Base-by-base conservation (phyloP, 1,140 invertebrate species). In the Varroa destructor region DNA sequence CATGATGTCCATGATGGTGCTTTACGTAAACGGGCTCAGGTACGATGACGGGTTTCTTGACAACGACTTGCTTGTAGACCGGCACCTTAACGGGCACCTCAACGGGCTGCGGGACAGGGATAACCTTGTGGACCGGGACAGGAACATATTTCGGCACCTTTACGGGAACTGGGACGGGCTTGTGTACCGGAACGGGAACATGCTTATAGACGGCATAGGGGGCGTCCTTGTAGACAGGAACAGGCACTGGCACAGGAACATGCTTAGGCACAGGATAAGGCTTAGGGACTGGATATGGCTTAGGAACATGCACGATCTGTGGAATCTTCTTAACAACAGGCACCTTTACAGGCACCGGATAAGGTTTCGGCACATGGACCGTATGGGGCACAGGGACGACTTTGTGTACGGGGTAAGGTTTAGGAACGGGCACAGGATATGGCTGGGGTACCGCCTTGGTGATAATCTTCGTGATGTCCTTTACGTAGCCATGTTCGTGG, bases 381-480 rank as follows among this genome's bases (percentile, higher is more conserved):
- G 61, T 67, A 37, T 67, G 61, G 1, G 61, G 61, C 61, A 67
- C 61, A 12, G 61, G 61, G 3, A 67, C 46, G 61, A 67, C 40
- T 37, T 67, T 67, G 61, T 67, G 61, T 40, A 67, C 61, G 14
- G 61, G 61, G 61, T 67, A 67, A 37, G 61, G 61, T 8, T 67
- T 67, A 14, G 61, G 61, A 12, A 67, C 61, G 10, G 61, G 61
- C 40, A 67, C 61, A 14, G 61, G 61, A 37, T 67, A 67, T 40
- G 61, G 61, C 37, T 67, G 61, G 2, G 61, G 61, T 37, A 67
- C 61, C 2, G 61, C 61, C 37, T 67, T 67, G 12, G 61, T 67
- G 61, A 67, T 67, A 46, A 67, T 67, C 61, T 67, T 67, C 40
- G 61, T 67, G 61, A 67, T 67, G 46, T 67, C 61, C 61, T 67